Base-by-base conservation (phyloP, 2,113 vertebrate genomes). In the Gallinago paraguaiae region DNA sequence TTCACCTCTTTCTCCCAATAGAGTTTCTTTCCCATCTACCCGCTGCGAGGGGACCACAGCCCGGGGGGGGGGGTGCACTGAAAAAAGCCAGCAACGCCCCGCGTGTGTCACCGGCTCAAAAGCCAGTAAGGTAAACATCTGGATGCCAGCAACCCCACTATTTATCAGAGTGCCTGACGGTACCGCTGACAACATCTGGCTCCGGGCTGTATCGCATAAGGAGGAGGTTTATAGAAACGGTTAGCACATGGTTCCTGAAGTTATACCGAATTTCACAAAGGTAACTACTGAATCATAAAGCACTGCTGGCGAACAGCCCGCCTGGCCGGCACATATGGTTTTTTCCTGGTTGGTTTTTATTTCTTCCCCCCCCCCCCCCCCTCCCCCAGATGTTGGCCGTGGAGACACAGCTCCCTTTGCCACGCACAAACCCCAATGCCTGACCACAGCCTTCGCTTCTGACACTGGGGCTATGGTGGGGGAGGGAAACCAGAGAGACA, bases 381-480 rank as follows among this genome's bases (percentile, higher is more conserved):
- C 56, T 30, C 23, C n/a, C 3, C 13, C 63, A 78, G 90, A 51
- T 13, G 2, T 2, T 20, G 28, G 20, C 64, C 4, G 10, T 1
- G 74, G 50, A 76, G 63, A 74, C 28, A 17, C 0, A 0, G 17
- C 61, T 28, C 56, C 22, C 70, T 37, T 17, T 3, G 31, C 65
- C 10, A 25, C 9, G 17, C 65, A 9, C 65, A 60, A 18, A 48
- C 2, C 39, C 13, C 22, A 37, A 7, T 5, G 74, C 33, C 27
- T 9, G 31, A 61, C 59, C 43, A 19, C 4, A 2, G 27, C 2
- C 4, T 33, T 59, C 1, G 11, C 14, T 61, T 22, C 15, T 39
- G 28, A 17, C 2, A 4, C 48, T n/a, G 0, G 0, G 39, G 33
- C 37, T 31, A 9, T 25, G 7, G 13, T 6, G 43, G 25, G 46